Percentiles rank a stretch among this genome's conserved stretches.
phyloP scores from a whole-genome alignment of 1,140 invertebrate genomes.

The Leptoteleia sp. region DNA sequence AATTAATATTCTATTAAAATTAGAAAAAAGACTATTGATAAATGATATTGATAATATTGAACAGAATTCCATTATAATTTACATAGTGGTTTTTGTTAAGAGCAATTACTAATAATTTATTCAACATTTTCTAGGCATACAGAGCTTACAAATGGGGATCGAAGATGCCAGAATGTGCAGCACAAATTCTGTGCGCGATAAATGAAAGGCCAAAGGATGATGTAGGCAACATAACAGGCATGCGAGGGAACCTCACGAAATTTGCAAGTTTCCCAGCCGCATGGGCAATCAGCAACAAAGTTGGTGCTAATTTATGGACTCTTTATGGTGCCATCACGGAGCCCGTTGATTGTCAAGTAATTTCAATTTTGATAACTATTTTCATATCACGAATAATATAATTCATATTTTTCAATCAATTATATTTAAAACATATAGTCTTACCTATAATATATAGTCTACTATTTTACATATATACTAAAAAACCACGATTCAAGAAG shows the following conservation, averaged over 20 bases:
- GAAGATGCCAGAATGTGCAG: constrained; percentile 86
- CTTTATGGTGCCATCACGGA: constrained; percentile 85
- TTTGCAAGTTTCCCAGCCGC: constrained; percentile 87
- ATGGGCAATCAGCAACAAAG: constrained; percentile 85
- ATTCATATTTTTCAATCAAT: too few relatives aligned
- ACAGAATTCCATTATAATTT: too few relatives aligned
- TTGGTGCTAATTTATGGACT: constrained; percentile 84
- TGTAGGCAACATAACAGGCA: constrained; percentile 76
- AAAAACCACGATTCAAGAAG: too few relatives aligned
- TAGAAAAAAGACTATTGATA: too few relatives aligned
- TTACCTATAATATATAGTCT: too few relatives aligned
- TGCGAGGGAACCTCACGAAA: constrained; percentile 86
- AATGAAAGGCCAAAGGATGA: constrained; percentile 82
- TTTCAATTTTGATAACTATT: constrained; percentile 66
- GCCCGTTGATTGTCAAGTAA: constrained; percentile 84
- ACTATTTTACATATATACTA: too few relatives aligned
- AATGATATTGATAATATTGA: too few relatives aligned
- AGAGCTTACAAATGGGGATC: constrained; percentile 88
- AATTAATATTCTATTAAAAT: too few relatives aligned
- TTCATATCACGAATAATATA: too few relatives aligned
- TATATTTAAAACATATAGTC: too few relatives aligned
- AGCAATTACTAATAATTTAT: too few relatives aligned
- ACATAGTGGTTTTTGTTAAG: too few relatives aligned
- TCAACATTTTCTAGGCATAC: constrained; percentile 82
- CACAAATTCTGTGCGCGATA: constrained; percentile 88